Evolutionary conservation across 2,888 invertebrate species (phyloP), one percentile per base, ranked within the genome.

Genomic region (Phaonia tiefii): DNA sequence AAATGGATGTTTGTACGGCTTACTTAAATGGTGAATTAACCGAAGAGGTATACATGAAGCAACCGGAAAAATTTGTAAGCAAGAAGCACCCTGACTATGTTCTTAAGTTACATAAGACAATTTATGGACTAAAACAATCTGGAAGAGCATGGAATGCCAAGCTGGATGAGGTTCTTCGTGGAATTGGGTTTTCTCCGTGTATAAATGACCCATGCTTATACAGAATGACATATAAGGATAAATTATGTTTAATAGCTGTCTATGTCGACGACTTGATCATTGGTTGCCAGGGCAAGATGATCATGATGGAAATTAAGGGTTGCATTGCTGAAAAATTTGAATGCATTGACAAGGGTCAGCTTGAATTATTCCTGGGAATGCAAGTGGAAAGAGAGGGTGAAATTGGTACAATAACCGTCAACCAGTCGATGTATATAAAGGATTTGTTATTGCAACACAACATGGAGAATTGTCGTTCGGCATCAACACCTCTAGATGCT

Each of bases 401-500:
- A 31, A 3, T 5, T 5, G 31, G 31, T 31, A 8, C 31, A 31
- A 31, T 31, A 5, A 5, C 3, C 31, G 3, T 31, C 4, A 31
- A 31, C 31, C 31, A 31, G 8, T 5, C 3, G 8, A 31, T 5
- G 8, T 31, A 31, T 8, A 31, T 31, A 3, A 31, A 8, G 8
- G 8, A 8, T 8, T 8, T 31, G 3, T 31, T 31, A 31, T 5
- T 5, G 4, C 3, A 31, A 3, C 8, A 31, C 8, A 8, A 31
- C 8, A 31, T 84, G 67, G 37, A 75, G 3, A 60, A 70, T n/a
- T 80, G 75, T 15, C 20, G 72, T 15, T 31, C 74, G 17, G 58
- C 49, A 1, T 37, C 70, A 49, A 84, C 77, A 25, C 75, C 77
- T 31, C 60, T 79, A 13, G 75, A 78, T 37, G 22, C 79, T 25